phyloP scores from a whole-genome alignment of 2,113 vertebrate species.

The Gymnocephalus cernua region DNA sequence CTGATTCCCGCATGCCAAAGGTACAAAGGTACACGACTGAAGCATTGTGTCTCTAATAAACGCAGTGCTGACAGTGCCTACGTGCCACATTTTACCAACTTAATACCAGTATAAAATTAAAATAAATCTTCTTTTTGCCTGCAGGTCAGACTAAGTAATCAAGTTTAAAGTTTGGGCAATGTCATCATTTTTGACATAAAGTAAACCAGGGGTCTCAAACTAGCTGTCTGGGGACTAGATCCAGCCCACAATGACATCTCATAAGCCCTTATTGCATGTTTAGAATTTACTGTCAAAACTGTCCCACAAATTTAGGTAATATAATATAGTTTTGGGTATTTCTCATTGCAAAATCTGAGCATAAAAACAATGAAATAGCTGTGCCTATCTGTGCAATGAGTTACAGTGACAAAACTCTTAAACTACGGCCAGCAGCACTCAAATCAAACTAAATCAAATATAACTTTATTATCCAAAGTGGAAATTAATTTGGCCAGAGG shows the following conservation, averaged over 20 bases:
- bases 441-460: background rate
- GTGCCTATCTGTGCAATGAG: background rate
- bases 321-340: background rate
- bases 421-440: background rate
- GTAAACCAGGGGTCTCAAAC: background rate
- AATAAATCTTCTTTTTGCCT: background rate
- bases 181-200: background rate
- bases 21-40: background rate
- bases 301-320: background rate
- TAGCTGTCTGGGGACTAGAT: background rate
- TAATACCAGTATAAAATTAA: background rate
- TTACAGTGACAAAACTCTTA: background rate
- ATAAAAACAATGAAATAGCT: background rate
- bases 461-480: background rate
- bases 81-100: background rate
- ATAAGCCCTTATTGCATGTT: background rate
- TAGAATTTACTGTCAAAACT: background rate
- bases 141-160: background rate
- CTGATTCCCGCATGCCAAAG: no score
- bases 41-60: background rate
- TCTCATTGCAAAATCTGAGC: background rate
- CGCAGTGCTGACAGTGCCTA: background rate
- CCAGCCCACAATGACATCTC: background rate
- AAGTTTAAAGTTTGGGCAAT: background rate
- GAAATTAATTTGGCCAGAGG: background rate